A percentile compares a stretch with the other conserved stretches of the same genome.
phyloP scores from a whole-genome alignment of 1,140 invertebrate genomes.

The Copidosoma floridanum region DNA sequence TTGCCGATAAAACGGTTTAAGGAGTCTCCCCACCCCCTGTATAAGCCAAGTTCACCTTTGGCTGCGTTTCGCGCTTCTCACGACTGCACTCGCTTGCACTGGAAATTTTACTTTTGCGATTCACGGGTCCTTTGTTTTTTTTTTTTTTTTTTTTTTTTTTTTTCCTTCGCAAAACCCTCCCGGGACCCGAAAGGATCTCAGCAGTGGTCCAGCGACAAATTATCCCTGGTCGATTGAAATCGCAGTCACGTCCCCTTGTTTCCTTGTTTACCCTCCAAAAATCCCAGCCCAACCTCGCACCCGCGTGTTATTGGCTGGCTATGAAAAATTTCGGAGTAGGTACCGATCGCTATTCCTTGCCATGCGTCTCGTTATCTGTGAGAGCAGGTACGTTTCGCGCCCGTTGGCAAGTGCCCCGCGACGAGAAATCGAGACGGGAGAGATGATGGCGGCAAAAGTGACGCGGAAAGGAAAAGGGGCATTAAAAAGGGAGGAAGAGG shows the following conservation, averaged over 20 bases:
- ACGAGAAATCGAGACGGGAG: too few species aligned
- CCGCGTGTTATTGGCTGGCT: slow-evolving; percentile 11
- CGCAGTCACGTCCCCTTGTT: not conserved
- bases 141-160: not conserved
- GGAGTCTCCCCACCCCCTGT: not conserved
- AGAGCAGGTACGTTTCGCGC: too few species aligned
- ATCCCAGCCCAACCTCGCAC: not conserved
- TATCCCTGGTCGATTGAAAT: too few species aligned
- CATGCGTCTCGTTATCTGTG: too few species aligned
- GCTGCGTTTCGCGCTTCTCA: too few species aligned
- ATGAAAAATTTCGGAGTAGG: too few species aligned
- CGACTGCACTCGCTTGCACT: too few species aligned
- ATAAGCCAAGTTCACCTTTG: too few species aligned
- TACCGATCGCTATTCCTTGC: too few species aligned
- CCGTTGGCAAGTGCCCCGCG: too few species aligned
- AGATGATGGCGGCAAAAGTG: slow-evolving; percentile 6
- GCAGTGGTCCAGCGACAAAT: too few species aligned
- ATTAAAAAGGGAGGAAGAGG: slow-evolving; percentile 26
- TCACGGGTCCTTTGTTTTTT: not conserved
- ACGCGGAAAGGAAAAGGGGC: slow-evolving; percentile 14
- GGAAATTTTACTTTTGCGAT: not conserved
- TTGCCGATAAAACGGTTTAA: slow-evolving; percentile 40
- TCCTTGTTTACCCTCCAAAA: not conserved
- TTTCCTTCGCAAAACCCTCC: not conserved
- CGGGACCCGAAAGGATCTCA: too few species aligned